A percentile compares a stretch with the other conserved stretches of the same genome.
These are phyloP conservation scores for Drosophila cracens DNA, from an alignment of 2,888 invertebrate genomes.

Conservation along the genomic window DNA sequence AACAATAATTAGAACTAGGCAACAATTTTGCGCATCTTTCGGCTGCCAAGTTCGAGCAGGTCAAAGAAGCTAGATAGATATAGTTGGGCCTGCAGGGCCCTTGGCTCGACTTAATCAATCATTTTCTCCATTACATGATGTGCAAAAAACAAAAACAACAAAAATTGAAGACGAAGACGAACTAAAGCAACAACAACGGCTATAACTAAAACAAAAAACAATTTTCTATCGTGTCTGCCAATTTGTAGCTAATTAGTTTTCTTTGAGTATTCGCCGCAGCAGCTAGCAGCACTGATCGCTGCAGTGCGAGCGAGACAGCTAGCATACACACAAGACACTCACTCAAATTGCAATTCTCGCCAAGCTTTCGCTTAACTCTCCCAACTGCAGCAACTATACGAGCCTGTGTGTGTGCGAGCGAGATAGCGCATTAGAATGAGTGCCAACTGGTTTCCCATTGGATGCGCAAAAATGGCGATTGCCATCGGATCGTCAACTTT, in stretches of 20 bases:
- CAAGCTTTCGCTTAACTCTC: constrained; percentile 25
- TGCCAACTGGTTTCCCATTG: constrained; percentile 57
- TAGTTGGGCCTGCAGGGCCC: constrained; percentile 31
- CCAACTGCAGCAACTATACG: constrained; percentile 33
- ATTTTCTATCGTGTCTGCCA: constrained; percentile 63
- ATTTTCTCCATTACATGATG: constrained; percentile 72
- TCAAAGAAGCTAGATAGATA: constrained; percentile 9
- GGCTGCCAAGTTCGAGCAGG: constrained; percentile 20
- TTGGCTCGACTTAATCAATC: constrained; percentile 67
- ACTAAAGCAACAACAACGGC: constrained; percentile 8
- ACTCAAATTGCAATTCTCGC: constrained; percentile 34
- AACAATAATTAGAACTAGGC: constrained; percentile 55
- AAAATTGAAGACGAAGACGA: neutral
- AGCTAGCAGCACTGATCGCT: constrained; percentile 10
- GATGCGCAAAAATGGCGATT: constrained; percentile 74
- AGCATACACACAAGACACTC: neutral
- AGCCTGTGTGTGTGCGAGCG: constrained; percentile 16
- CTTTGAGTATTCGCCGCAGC: constrained; percentile 55
- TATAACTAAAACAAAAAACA: constrained; percentile 20
- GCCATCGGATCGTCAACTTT: constrained; percentile 20
- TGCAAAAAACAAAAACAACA: constrained; percentile 30
- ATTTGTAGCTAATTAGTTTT: constrained; percentile 71
- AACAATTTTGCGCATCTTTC: constrained; percentile 61
- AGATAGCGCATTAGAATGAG: constrained; percentile 15
- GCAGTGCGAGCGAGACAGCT: constrained; percentile 34